Percentiles rank a stretch among this genome's conserved stretches.
phyloP scores from a whole-genome alignment of 2,888 invertebrate genomes.

The Pseudococcus viburni region DNA sequence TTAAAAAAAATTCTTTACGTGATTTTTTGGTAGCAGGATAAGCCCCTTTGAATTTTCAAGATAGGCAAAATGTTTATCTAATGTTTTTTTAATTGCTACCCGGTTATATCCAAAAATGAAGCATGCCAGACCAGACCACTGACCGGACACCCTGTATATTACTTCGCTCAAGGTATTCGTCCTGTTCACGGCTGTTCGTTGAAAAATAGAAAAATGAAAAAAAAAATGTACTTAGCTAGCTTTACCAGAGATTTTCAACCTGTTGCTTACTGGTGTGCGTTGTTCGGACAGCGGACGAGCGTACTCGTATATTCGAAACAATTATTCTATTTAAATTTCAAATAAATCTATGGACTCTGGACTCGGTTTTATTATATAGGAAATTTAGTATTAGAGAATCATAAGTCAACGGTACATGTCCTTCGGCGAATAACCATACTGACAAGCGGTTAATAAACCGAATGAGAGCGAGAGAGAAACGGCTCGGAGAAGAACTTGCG shows the following conservation, averaged over 20 bases:
- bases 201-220: neutral
- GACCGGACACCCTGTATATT: neutral
- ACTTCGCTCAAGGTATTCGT: no score
- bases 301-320: constrained; percentile 5
- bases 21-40: no score
- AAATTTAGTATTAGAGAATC: constrained; percentile 55
- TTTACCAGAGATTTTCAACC: neutral
- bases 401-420: constrained; percentile 62
- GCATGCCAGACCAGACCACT: no score
- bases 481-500: neutral
- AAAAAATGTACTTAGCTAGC: neutral
- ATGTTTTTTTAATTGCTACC: no score
- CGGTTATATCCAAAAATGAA: no score
- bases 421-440: constrained; percentile 54
- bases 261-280: neutral
- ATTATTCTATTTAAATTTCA: constrained; percentile 50
- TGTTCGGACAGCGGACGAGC: neutral
- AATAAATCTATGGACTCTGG: constrained; percentile 13
- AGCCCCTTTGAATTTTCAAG: no score
- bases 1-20: no score
- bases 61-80: no score
- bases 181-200: neutral
- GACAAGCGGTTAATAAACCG: constrained; percentile 65
- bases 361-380: constrained; percentile 1
- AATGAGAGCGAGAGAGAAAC: constrained; percentile 15